Evolutionary conservation across 2,797 vertebrate genomes (phyloP).

Genomic region (Pseudocheirus occidentalis): DNA sequence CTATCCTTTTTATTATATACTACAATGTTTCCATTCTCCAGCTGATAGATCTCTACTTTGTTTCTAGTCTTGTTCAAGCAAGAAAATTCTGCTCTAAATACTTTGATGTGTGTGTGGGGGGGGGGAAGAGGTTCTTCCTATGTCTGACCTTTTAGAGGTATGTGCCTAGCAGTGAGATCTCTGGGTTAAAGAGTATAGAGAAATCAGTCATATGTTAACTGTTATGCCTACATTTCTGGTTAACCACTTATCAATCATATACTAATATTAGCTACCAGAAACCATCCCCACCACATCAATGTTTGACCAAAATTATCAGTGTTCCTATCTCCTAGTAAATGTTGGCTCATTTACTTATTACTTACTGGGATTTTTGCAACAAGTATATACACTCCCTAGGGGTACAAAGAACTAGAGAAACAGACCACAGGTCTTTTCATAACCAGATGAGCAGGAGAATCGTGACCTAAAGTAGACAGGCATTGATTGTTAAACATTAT

Average conservation of each 20-base stretch:
- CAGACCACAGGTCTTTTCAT: background rate
- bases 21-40: background rate
- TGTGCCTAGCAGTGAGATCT: background rate
- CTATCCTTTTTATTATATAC: background rate
- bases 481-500: accelerated
- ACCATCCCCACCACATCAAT: background rate
- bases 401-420: background rate
- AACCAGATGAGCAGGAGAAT: background rate
- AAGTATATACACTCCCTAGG: background rate
- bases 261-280: background rate
- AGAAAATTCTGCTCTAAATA: background rate
- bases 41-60: background rate
- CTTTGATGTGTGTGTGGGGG: background rate
- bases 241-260: background rate
- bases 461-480: background rate
- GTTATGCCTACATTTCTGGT: background rate
- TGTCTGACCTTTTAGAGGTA: background rate
- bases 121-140: background rate
- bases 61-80: background rate
- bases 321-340: accelerated
- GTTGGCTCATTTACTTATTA: background rate
- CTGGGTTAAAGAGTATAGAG: background rate
- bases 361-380: background rate
- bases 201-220: accelerated
- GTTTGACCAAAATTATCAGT: background rate